phyloP scores from a whole-genome alignment of 2,797 vertebrate species.

The Poecilia picta region DNA sequence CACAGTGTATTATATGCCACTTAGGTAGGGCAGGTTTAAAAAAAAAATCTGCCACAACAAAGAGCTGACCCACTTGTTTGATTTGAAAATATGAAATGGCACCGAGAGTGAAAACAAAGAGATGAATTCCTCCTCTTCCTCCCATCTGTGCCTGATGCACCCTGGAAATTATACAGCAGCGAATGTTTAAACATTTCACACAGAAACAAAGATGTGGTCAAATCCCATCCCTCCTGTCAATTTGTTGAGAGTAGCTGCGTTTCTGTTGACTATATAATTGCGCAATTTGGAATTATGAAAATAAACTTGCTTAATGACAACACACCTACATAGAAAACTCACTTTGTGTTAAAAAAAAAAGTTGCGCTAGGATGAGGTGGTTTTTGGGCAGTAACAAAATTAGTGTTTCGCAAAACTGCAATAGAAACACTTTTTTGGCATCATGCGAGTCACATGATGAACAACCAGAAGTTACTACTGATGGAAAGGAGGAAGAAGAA shows the following conservation, averaged over 20 bases:
- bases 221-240: conserved; percentile 33
- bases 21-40: conserved; percentile 51
- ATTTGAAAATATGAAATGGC: conserved; percentile 50
- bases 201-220: conserved; percentile 32
- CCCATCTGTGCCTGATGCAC: conserved; percentile 60
- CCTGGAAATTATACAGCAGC: conserved; percentile 50
- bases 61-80: conserved; percentile 63
- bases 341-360: too few relatives aligned
- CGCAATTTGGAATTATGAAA: too few relatives aligned
- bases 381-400: too few relatives aligned
- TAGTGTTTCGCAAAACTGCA: too few relatives aligned
- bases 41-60: conserved; percentile 46
- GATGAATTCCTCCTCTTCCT: conserved; percentile 36
- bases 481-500: too few relatives aligned
- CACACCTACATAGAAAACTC: too few relatives aligned
- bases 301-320: too few relatives aligned
- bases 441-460: too few relatives aligned
- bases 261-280: too few relatives aligned
- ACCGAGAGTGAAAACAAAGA: conserved; percentile 31
- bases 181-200: conserved; percentile 49
- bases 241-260: conserved; percentile 12
- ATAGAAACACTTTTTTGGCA: too few relatives aligned
- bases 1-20: conserved; percentile 50
- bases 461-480: too few relatives aligned
- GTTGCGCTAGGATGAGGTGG: too few relatives aligned